These are phyloP conservation scores for Zaprionus lineosus DNA, from an alignment of 2,888 invertebrate genomes.

Conservation along the genomic window DNA sequence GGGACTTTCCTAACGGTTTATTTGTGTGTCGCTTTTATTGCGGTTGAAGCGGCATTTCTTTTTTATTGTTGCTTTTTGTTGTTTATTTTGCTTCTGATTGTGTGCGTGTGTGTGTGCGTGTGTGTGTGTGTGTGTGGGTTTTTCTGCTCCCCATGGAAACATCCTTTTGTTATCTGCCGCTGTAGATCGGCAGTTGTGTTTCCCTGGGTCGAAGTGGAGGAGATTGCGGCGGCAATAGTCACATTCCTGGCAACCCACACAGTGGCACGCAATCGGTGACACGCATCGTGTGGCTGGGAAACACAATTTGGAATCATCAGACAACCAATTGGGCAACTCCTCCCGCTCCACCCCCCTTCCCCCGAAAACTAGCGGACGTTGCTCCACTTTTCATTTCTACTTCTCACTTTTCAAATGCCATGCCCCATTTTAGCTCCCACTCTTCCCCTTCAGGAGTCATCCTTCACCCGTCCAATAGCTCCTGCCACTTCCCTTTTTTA, in stretches of 20 bases:
- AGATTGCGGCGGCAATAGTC: slow-evolving; percentile 21
- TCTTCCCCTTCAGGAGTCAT: background rate
- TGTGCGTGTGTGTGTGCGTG: too few species aligned
- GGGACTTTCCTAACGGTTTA: background rate
- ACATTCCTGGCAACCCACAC: background rate
- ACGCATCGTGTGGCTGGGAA: slow-evolving; percentile 64
- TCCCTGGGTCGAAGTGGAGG: background rate
- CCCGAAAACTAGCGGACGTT: slow-evolving; percentile 1
- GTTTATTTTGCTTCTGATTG: slow-evolving; percentile 8
- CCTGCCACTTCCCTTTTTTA: too few species aligned
- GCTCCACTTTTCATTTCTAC: slow-evolving; percentile 22
- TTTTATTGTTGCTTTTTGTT: slow-evolving; percentile 3
- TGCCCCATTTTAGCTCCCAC: background rate
- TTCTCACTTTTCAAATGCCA: background rate
- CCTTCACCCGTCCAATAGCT: too few species aligned
- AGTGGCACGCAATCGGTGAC: slow-evolving; percentile 53
- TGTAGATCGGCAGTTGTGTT: slow-evolving; percentile 37
- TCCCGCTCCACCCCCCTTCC: background rate
- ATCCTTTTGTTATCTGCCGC: slow-evolving; percentile 57
- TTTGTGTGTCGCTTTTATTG: slow-evolving; percentile 14
- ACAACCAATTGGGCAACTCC: slow-evolving; percentile 20
- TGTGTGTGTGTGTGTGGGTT: background rate
- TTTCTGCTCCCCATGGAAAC: slow-evolving; percentile 43
- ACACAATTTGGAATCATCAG: slow-evolving; percentile 39
- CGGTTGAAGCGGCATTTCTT: slow-evolving; percentile 31